Percentiles rank a stretch among this genome's conserved stretches.
Conservation (phyloP, 2,888 invertebrate genomes). For the Eulithis testata region DNA sequence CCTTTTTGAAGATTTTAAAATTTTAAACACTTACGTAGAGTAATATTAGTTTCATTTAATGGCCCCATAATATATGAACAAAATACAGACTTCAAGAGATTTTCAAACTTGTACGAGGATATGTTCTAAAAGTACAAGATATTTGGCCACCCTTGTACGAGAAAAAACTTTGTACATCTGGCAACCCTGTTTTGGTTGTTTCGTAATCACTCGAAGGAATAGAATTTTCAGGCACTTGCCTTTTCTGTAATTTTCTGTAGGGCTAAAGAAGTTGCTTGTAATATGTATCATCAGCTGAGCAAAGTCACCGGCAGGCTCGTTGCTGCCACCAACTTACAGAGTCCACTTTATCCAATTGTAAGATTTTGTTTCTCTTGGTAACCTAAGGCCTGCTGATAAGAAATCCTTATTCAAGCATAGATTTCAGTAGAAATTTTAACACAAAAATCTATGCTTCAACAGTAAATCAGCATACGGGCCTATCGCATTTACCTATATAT, state of each 20-base stretch:
- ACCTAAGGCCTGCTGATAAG: not conserved
- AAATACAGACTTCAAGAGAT: no score
- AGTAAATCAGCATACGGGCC: not conserved
- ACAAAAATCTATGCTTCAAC: no score
- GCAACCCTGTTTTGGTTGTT: slow-evolving; percentile 60
- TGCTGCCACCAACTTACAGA: slow-evolving; percentile 69
- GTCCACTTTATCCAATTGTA: slow-evolving; percentile 78
- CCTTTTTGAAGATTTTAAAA: no score
- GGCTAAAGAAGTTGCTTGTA: slow-evolving; percentile 39
- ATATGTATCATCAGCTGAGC: slow-evolving; percentile 80
- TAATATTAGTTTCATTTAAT: no score
- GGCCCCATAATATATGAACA: no score
- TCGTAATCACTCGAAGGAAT: slow-evolving; percentile 70
- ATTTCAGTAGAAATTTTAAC: no score
- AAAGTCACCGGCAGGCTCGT: slow-evolving; percentile 75
- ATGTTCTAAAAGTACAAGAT: no score
- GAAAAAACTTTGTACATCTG: no score
- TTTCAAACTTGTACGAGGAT: no score
- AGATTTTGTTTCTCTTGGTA: slow-evolving; percentile 46
- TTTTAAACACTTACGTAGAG: no score
- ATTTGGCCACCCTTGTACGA: no score
- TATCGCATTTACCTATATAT: slow-evolving; percentile 5
- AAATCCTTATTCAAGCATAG: no score
- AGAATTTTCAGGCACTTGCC: slow-evolving; percentile 51
- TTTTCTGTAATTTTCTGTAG: slow-evolving; percentile 36